Evolutionary conservation across 2,888 invertebrate genomes (phyloP).

Genomic region (Rhabditoides inermis): DNA sequence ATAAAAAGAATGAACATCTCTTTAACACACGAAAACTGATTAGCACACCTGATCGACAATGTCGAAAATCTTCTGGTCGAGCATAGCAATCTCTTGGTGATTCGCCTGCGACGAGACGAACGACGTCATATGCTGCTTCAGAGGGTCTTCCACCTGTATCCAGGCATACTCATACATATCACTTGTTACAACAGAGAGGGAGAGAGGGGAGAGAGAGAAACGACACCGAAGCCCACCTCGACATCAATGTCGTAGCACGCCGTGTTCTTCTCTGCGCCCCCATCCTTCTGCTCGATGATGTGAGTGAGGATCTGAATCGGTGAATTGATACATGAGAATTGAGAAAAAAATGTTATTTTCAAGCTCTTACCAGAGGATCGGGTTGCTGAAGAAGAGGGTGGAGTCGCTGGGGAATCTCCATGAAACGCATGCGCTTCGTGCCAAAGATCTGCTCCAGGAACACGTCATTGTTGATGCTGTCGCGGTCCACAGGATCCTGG

Average conservation of each 20-base stretch:
- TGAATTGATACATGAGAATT: not conserved
- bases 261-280: conserved; percentile 59
- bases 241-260: conserved; percentile 77
- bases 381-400: conserved; percentile 90
- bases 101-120: conserved; percentile 89
- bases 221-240: not conserved
- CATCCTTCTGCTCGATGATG: conserved; percentile 64
- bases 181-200: not conserved
- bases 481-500: conserved; percentile 82
- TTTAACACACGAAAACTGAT: not conserved
- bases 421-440: conserved; percentile 87
- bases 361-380: conserved; percentile 75
- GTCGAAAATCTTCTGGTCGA: conserved; percentile 93
- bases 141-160: conserved; percentile 87
- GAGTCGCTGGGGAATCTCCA: conserved; percentile 90
- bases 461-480: conserved; percentile 91
- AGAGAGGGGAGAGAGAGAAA: not conserved
- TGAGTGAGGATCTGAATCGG: conserved; percentile 79
- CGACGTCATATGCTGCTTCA: conserved; percentile 94
- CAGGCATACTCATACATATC: conserved; percentile 56
- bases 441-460: conserved; percentile 93
- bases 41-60: conserved; percentile 68
- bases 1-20: conserved; percentile 52
- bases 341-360: not conserved
- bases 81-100: conserved; percentile 80